phyloP scores from a whole-genome alignment of 1,140 invertebrate genomes.

The Panulirus ornatus region DNA sequence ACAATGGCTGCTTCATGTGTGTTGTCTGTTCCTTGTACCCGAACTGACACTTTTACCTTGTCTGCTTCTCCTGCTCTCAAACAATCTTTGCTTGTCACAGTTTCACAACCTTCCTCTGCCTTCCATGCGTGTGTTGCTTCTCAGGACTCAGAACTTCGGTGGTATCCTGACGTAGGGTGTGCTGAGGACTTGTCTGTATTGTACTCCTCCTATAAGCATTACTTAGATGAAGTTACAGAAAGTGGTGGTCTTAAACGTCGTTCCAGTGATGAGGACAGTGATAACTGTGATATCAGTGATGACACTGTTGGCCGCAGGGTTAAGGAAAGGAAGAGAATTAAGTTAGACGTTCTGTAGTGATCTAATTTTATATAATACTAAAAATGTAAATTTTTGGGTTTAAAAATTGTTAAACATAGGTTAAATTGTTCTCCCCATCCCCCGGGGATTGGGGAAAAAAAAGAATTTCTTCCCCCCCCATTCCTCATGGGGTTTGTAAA shows the following conservation, averaged over 20 bases:
- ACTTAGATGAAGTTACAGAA: slow-evolving; percentile 44
- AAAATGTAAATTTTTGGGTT: slow-evolving; percentile 4
- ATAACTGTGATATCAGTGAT: slow-evolving; percentile 63
- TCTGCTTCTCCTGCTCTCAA: slow-evolving; percentile 11
- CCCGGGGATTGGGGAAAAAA: too few species aligned
- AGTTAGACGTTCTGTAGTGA: slow-evolving; percentile 51
- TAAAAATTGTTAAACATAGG: too few species aligned
- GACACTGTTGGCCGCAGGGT: slow-evolving; percentile 66
- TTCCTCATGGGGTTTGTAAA: too few species aligned
- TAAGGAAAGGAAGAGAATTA: slow-evolving; percentile 61
- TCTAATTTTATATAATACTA: slow-evolving; percentile 15
- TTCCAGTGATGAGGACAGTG: slow-evolving; percentile 63
- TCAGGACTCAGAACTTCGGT: slow-evolving; percentile 34
- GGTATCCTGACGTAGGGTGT: too few species aligned
- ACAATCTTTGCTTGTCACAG: background rate
- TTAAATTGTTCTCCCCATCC: too few species aligned
- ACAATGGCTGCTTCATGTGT: background rate
- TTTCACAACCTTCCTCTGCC: slow-evolving; percentile 51
- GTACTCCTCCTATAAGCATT: slow-evolving; percentile 20
- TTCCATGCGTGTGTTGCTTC: slow-evolving; percentile 58
- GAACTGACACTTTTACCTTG: background rate
- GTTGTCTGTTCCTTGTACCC: background rate
- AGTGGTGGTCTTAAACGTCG: slow-evolving; percentile 39
- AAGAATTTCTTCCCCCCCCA: too few species aligned
- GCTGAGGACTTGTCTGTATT: slow-evolving; percentile 63